A percentile compares a stretch with the other conserved stretches of the same genome.
Evolutionary conservation across 2,888 invertebrate species (phyloP).

Genomic region (Microplitis manilae): DNA sequence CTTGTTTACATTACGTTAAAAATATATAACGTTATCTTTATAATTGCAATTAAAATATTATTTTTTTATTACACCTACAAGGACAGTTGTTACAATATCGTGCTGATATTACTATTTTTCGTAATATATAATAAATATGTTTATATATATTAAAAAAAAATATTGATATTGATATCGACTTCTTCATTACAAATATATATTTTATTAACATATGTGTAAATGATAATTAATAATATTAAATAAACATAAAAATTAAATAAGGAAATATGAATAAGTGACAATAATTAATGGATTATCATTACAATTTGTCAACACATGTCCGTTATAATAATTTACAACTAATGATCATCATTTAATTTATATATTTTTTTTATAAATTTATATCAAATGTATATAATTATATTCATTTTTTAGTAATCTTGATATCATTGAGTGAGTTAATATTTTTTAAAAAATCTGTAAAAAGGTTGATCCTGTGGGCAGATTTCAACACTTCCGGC

Average conservation of each 20-base stretch:
- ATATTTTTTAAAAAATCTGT: too few species aligned
- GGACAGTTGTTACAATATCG: background rate
- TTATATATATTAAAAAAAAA: background rate
- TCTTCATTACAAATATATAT: background rate
- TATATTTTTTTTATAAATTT: background rate
- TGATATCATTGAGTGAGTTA: too few species aligned
- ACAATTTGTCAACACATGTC: background rate
- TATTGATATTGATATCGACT: background rate
- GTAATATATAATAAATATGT: background rate
- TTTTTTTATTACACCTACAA: background rate
- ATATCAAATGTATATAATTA: background rate
- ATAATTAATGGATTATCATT: constrained; percentile 8
- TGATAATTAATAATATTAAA: constrained; percentile 19
- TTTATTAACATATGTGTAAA: constrained; percentile 8
- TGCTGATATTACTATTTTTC: background rate
- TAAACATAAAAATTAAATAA: background rate
- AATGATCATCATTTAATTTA: background rate
- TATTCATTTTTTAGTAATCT: too few species aligned
- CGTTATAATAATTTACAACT: background rate
- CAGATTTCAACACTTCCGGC: too few species aligned
- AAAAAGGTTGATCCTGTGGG: too few species aligned
- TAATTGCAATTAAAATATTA: background rate
- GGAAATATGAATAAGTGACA: background rate
- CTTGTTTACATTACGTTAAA: background rate
- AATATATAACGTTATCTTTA: background rate